A percentile compares a stretch with the other conserved stretches of the same genome.
These are phyloP conservation scores for Aphelinus certus DNA, from an alignment of 1,140 invertebrate species.

Conservation along the genomic window DNA sequence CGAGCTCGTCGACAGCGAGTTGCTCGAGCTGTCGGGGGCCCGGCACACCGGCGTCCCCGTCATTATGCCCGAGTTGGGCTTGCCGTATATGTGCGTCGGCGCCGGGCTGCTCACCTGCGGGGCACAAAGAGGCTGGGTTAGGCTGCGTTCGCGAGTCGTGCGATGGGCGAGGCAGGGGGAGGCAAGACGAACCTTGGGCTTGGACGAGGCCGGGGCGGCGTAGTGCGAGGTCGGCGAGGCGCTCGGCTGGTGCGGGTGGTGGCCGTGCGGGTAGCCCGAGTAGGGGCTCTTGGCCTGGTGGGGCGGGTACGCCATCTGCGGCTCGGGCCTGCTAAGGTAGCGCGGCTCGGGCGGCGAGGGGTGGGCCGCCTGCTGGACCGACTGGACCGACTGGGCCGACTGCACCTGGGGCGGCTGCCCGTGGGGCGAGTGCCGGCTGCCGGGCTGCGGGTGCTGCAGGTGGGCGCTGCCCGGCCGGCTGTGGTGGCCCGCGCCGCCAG, in stretches of 20 bases:
- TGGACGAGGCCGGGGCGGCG: conserved; percentile 62
- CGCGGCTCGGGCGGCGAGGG: conserved; percentile 66
- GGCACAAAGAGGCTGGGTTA: no score
- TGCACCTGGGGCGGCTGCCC: conserved; percentile 41
- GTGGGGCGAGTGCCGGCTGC: conserved; percentile 65
- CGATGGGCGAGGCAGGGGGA: not conserved
- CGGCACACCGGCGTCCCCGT: conserved; percentile 71
- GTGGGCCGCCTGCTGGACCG: conserved; percentile 59
- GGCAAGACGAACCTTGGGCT: conserved; percentile 50
- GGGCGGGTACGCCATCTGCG: conserved; percentile 58
- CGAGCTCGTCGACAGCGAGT: not conserved
- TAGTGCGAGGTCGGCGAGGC: conserved; percentile 51
- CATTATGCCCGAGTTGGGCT: conserved; percentile 73
- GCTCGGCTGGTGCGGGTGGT: conserved; percentile 29
- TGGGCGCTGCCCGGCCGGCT: conserved; percentile 27
- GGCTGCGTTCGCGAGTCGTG: no score
- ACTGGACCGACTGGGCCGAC: conserved; percentile 53
- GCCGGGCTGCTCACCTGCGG: conserved; percentile 76
- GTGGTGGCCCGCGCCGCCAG: conserved; percentile 53
- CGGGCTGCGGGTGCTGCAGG: conserved; percentile 52
- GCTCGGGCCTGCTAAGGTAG: conserved; percentile 56
- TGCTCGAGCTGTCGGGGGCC: conserved; percentile 51
- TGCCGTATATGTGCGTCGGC: conserved; percentile 81
- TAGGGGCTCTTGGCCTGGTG: conserved; percentile 54
- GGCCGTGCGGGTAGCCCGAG: conserved; percentile 41